Evolutionary conservation across 1,140 invertebrate genomes (phyloP).

Genomic region (Megalonaias nervosa): DNA sequence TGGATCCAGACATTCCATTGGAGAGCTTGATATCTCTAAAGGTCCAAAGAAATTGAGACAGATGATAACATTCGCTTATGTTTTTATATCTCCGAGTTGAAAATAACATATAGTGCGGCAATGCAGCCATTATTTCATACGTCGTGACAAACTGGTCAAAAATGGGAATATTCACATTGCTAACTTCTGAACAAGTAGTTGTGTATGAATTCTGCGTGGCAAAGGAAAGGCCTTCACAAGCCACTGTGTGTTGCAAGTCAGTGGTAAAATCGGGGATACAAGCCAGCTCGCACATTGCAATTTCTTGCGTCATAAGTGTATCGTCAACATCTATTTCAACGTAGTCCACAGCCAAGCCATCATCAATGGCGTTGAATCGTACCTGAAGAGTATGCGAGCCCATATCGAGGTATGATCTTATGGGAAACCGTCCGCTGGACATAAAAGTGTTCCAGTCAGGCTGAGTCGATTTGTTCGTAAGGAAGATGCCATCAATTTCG

Average conservation of each 20-base stretch:
- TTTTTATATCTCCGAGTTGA: conserved; percentile 28
- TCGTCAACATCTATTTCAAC: conserved; percentile 25
- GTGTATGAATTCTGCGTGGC: conserved; percentile 32
- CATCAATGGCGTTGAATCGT: conserved; percentile 24
- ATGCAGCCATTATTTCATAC: conserved; percentile 37
- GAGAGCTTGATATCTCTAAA: too few species aligned
- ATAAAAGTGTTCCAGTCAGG: conserved; percentile 26
- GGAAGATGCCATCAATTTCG: conserved; percentile 7
- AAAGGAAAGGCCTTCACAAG: conserved; percentile 13
- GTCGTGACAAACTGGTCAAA: conserved; percentile 28
- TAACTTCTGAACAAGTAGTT: conserved; percentile 39
- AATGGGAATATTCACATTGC: conserved; percentile 42
- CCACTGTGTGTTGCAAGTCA: conserved; percentile 13
- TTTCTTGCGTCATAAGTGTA: conserved; percentile 14
- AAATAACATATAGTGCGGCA: conserved; percentile 38
- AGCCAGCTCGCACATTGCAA: conserved; percentile 23
- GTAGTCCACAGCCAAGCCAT: conserved; percentile 28
- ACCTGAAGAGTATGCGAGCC: conserved; percentile 32
- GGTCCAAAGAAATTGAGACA: too few species aligned
- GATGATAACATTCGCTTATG: too few species aligned
- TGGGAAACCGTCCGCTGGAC: conserved; percentile 19
- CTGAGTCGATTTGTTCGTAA: not conserved
- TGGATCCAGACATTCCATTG: too few species aligned
- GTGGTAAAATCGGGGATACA: conserved; percentile 18
- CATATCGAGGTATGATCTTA: not conserved